phyloP scores from a whole-genome alignment of 2,113 vertebrate genomes.

The Labrus mixtus region DNA sequence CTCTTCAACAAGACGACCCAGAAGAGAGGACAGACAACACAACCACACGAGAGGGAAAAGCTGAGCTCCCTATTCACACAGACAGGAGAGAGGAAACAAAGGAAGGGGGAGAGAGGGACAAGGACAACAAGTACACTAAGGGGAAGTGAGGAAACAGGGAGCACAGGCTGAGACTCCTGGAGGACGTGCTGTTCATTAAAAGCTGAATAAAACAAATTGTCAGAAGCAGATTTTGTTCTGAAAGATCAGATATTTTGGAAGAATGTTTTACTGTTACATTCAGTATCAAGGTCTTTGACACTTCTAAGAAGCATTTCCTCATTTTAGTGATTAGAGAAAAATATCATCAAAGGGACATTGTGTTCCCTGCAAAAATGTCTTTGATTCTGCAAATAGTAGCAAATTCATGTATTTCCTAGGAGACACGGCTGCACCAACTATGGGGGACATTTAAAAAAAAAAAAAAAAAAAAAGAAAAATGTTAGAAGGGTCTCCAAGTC shows the following conservation, averaged over 20 bases:
- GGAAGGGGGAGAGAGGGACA: not conserved
- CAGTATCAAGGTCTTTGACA: not conserved
- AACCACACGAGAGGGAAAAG: not conserved
- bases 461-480: too few species aligned
- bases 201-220: not conserved
- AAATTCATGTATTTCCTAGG: too few species aligned
- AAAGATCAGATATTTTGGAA: not conserved
- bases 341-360: not conserved
- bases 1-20: not conserved
- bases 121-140: not conserved
- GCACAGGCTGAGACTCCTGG: not conserved
- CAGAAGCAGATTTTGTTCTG: not conserved
- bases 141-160: not conserved
- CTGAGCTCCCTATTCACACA: not conserved
- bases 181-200: not conserved
- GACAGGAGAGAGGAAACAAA: not conserved
- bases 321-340: not conserved
- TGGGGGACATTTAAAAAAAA: not conserved
- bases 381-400: not conserved
- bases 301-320: not conserved
- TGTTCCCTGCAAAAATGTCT: not conserved
- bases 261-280: not conserved
- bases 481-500: not conserved
- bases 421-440: not conserved
- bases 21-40: not conserved